These are phyloP conservation scores for Rhamphomyia laevipes DNA, from an alignment of 2,888 invertebrate genomes.

Conservation along the genomic window DNA sequence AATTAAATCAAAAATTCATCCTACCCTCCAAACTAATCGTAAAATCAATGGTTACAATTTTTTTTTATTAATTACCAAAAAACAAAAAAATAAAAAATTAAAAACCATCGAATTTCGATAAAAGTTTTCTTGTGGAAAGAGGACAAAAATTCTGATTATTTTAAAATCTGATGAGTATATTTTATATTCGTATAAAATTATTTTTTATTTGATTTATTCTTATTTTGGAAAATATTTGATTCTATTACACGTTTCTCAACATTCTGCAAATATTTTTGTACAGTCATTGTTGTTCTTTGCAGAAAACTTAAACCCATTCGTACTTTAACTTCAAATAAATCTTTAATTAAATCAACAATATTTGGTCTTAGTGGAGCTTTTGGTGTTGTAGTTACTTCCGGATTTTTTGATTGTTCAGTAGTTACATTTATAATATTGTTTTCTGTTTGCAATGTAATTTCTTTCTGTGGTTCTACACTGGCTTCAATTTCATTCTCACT, in stretches of 20 bases:
- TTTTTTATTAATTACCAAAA: no score
- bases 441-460: no score
- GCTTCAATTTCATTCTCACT: no score
- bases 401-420: slow-evolving; percentile 4
- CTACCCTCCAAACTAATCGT: slow-evolving; percentile 1
- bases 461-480: no score
- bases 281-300: slow-evolving; percentile 53
- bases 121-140: no score
- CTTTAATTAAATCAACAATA: slow-evolving; percentile 44
- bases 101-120: no score
- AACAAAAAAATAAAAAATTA: no score
- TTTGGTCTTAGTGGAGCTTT: slow-evolving; percentile 2
- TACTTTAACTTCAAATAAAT: slow-evolving; percentile 55
- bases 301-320: slow-evolving; percentile 54
- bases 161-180: no score
- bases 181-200: no score
- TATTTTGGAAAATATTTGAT: slow-evolving; percentile 8
- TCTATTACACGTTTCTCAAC: slow-evolving; percentile 37
- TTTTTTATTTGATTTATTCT: not conserved
- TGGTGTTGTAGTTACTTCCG: not conserved
- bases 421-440: not conserved
- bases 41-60: no score
- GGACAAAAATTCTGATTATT: no score
- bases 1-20: slow-evolving; percentile 6
- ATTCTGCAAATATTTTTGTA: slow-evolving; percentile 51